Evolutionary conservation across 2,113 vertebrate species (phyloP), one percentile per base, ranked within the genome.

Genomic region (Ptychochromis oligacanthus): DNA sequence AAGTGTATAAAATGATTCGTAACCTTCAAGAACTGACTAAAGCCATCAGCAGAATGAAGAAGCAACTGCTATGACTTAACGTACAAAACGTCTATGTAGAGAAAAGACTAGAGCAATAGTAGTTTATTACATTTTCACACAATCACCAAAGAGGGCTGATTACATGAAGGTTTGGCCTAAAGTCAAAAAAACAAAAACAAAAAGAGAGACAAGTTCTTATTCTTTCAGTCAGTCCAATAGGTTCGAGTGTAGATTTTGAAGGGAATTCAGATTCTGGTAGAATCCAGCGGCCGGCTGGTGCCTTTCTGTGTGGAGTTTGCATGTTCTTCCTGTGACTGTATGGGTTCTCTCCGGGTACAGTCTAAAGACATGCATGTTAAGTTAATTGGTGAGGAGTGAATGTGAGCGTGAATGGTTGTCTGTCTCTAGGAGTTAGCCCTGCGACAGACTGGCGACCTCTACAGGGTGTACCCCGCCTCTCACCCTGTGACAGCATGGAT

Each of bases 361-460:
- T 4, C 24, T 65, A 0, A 24, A 22, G n/a, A 46, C 38, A 17
- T 26, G 38, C n/a, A 43, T 4, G 0, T 2, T 65, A 43, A 4
- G 38, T 43, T 65, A 13, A 43, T 11, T 43, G 62, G 38, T 2
- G 14, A 43, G 24, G 40, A 34, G 13, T 65, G 24, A 65, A 65
- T 24, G 62, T 15, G 36, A 64, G 12, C 13, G 38, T 64, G 61
- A 64, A 12, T 3, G 20, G 28, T 62, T 18, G 5, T 36, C 59
- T 0, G 2, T 64, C 12, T 64, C 6, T 40, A 0, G 61, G n/a
- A n/a, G n/a, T n/a, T n/a, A n/a, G n/a, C n/a, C n/a, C n/a, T n/a
- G n/a, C n/a, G n/a, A n/a, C n/a, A n/a, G n/a, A n/a, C n/a, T n/a
- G n/a, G n/a, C n/a, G n/a, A n/a, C 20, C 36, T 1, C 34, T 64